These are phyloP conservation scores for Limnephilus lunatus DNA, from an alignment of 2,888 invertebrate species.

Conservation along the genomic window DNA sequence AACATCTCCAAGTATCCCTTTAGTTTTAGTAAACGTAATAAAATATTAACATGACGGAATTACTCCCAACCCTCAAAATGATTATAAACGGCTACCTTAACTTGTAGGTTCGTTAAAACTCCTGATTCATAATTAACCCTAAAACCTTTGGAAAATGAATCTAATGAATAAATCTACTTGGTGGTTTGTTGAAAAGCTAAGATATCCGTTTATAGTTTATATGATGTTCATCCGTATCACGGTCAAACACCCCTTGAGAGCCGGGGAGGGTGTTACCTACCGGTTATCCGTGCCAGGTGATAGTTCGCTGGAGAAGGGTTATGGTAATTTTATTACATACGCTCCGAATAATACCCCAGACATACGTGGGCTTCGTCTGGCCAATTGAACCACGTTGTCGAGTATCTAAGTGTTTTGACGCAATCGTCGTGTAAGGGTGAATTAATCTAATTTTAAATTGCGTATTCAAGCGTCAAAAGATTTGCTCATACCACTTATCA, in stretches of 20 bases:
- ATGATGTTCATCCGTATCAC: background rate
- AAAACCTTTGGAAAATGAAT: conserved; percentile 1
- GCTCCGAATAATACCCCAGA: conserved; percentile 15
- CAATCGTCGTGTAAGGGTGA: conserved; percentile 1
- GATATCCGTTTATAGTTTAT: background rate
- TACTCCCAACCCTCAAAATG: background rate
- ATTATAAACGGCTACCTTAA: background rate
- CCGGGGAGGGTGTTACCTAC: background rate
- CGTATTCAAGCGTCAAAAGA: background rate
- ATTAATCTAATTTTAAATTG: conserved; percentile 20
- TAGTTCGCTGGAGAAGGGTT: conserved; percentile 13
- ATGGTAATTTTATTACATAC: conserved; percentile 27
- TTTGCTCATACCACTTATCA: background rate
- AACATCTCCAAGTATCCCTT: background rate
- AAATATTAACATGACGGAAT: background rate
- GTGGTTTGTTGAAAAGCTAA: conserved; percentile 13
- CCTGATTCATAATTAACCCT: background rate
- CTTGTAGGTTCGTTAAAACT: background rate
- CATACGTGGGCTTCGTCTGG: conserved; percentile 28
- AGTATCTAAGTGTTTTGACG: background rate
- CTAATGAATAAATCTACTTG: background rate
- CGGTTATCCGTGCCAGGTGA: conserved; percentile 26
- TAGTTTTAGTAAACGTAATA: background rate
- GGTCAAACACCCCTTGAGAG: conserved; percentile 8
- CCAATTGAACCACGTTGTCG: conserved; percentile 2